A percentile compares a stretch with the other conserved stretches of the same genome.
These are phyloP conservation scores for Aspiorhynchus laticeps DNA, from an alignment of 2,113 vertebrate genomes.

Conservation along the genomic window DNA sequence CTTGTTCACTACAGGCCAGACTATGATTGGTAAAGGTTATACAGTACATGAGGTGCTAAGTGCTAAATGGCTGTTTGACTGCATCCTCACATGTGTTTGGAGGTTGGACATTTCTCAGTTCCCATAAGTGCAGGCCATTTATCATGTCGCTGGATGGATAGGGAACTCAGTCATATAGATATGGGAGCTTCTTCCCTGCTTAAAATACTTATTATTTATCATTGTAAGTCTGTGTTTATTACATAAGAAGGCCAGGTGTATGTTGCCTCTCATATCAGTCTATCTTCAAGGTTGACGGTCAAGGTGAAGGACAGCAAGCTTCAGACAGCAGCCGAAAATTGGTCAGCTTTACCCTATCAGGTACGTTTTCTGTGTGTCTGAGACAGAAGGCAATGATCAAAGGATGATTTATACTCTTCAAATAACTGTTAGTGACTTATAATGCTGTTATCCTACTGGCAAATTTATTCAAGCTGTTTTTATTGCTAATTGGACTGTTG, in stretches of 20 bases:
- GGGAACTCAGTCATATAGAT: neutral
- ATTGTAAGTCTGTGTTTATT: neutral
- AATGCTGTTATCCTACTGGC: neutral
- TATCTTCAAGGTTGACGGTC: conserved; percentile 83
- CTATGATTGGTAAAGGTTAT: conserved; percentile 1
- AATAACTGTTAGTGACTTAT: neutral
- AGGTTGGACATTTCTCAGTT: conserved; percentile 17
- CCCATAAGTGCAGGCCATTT: conserved; percentile 16
- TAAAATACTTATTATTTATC: neutral
- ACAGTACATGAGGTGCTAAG: neutral
- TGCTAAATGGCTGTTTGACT: neutral
- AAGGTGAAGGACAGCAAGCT: conserved; percentile 83
- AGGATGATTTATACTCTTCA: neutral
- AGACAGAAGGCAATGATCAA: neutral
- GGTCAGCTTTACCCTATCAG: conserved; percentile 94
- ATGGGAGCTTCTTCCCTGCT: neutral
- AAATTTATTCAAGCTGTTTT: neutral
- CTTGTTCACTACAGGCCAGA: neutral
- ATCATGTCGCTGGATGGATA: neutral
- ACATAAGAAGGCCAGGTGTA: neutral
- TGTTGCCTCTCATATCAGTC: conserved; percentile 18
- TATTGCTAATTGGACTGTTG: neutral
- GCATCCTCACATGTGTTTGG: conserved; percentile 6
- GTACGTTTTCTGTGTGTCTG: conserved; percentile 70
- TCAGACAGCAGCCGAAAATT: conserved; percentile 89